Base-by-base conservation (phyloP, 2,113 vertebrate species). In the Grallaria varia region DNA sequence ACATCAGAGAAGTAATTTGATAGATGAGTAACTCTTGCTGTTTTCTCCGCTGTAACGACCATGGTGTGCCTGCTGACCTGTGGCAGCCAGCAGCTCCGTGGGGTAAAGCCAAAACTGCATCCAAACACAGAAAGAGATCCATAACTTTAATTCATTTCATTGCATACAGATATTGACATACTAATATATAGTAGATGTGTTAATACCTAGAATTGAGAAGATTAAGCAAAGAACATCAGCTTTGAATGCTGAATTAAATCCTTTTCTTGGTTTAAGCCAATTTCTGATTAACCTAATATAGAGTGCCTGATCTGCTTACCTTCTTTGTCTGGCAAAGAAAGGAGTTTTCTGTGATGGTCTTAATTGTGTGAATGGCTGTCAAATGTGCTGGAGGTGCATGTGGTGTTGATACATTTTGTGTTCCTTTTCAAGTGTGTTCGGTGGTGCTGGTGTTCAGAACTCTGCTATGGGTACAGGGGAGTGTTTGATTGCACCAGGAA, bases 221-320 rank as follows among this genome's bases (percentile, higher is more conserved):
- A 77, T 88, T 56, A 90, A 37, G 59, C 52, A 33, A 44, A 88
- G 85, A 87, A 28, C 23, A n/a, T 81, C 40, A 72, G 8, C 79
- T 81, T 52, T 45, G 68, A 72, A 39, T 89, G 87, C 64, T 58
- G 40, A 92, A 80, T 42, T 31, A 74, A 74, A 89, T 93, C 49
- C 55, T 66, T 89, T 69, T 83, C 66, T 90, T 82, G 42, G 12
- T 67, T 68, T 93, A 89, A 95, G 66, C 53, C 53, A 69, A 14
- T 86, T 92, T 90, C 71, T 72, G 28, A 77, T 94, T 81, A 68
- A 81, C 39, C 47, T 89, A 53, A 58, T 24, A 58, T 50, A 49
- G 73, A 91, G 45, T 2, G 1, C 25, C 73, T 74, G 73, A 63
- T 80, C 44, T 60, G 24, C 80, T 87, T 67, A 30, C 77, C 62